Evolutionary conservation across 1,140 invertebrate species (phyloP).

Genomic region (Augochlora pura): DNA sequence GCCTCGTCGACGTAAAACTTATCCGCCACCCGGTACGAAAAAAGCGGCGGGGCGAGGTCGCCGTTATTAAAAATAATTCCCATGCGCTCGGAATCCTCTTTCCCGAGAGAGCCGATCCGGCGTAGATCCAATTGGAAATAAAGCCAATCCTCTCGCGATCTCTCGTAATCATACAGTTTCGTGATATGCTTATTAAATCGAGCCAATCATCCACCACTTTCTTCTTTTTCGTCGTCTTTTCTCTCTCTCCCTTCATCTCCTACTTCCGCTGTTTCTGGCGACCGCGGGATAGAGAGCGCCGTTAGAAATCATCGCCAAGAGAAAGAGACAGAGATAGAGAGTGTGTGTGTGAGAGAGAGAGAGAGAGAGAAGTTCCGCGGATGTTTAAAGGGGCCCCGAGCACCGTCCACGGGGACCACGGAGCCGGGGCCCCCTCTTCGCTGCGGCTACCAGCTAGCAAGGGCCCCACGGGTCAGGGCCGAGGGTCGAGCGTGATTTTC

Average conservation of each 20-base stretch:
- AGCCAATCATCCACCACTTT: constrained; percentile 40
- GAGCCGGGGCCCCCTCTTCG: constrained; percentile 28
- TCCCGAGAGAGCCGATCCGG: not conserved
- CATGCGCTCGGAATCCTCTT: constrained; percentile 53
- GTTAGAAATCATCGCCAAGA: no score
- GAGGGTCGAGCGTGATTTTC: constrained; percentile 62
- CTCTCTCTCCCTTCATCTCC: not conserved
- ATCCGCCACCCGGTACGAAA: no score
- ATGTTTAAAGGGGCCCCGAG: not conserved
- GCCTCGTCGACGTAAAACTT: not conserved
- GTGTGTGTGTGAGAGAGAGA: no score
- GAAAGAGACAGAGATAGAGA: no score
- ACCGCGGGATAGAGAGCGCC: no score
- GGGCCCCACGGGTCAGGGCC: constrained; percentile 42
- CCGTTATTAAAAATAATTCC: constrained; percentile 67
- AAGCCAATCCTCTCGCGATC: constrained; percentile 62
- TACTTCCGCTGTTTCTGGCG: no score
- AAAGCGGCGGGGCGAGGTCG: no score
- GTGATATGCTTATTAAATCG: constrained; percentile 71
- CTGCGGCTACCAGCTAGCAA: constrained; percentile 32
- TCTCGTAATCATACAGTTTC: constrained; percentile 67
- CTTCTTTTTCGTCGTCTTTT: not conserved
- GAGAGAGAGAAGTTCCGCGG: not conserved
- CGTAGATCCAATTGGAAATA: constrained; percentile 69
- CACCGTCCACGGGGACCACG: not conserved